Conservation (phyloP, 1,140 invertebrate genomes). For the Diplogasteroides magnus region DNA sequence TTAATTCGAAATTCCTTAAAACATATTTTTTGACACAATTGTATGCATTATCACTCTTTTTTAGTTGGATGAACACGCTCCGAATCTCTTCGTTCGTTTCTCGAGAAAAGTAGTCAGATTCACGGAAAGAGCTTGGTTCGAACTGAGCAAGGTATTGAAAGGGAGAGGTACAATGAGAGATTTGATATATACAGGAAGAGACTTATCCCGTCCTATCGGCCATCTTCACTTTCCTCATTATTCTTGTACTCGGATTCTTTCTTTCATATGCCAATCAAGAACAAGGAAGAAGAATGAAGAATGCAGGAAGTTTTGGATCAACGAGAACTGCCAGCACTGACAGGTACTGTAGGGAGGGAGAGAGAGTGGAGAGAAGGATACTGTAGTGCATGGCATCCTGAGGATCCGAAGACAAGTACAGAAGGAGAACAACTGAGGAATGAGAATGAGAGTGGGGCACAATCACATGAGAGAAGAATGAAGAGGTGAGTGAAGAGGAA, state of each 20-base stretch:
- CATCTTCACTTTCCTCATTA: conserved; percentile 48
- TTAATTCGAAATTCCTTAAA: neutral
- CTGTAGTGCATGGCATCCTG: conserved; percentile 47
- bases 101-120: conserved; percentile 36
- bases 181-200: conserved; percentile 36
- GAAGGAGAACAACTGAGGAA: neutral
- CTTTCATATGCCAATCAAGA: conserved; percentile 35
- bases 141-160: conserved; percentile 32
- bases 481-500: neutral
- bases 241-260: conserved; percentile 42
- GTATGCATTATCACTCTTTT: conserved; percentile 1
- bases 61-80: conserved; percentile 44
- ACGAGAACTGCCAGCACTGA: conserved; percentile 5
- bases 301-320: conserved; percentile 10
- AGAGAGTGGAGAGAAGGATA: neutral
- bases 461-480: neutral
- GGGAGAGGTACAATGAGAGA: too few species aligned
- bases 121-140: conserved; percentile 41
- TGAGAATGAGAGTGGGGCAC: neutral
- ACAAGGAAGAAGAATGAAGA: conserved; percentile 8
- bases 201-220: conserved; percentile 47
- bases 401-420: conserved; percentile 42
- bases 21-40: too few species aligned
- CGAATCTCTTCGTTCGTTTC: conserved; percentile 38
- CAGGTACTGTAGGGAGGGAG: conserved; percentile 10